A percentile compares a stretch with the other conserved stretches of the same genome.
These are phyloP conservation scores for Pantala flavescens DNA, from an alignment of 1,140 invertebrate genomes.

Conservation along the genomic window DNA sequence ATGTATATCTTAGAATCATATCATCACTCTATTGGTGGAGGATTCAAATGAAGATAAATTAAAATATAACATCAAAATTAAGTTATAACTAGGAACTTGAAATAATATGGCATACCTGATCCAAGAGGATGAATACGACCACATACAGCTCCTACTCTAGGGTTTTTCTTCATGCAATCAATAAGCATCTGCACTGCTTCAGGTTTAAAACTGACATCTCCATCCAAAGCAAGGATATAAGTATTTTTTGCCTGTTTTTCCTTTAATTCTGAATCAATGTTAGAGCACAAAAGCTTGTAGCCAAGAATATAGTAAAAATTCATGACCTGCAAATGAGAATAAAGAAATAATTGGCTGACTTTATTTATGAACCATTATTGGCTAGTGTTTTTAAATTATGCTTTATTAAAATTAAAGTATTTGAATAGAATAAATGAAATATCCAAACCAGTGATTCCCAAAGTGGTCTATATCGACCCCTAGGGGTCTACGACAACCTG, in stretches of 20 bases:
- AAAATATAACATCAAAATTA: too few species aligned
- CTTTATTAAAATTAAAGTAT: too few species aligned
- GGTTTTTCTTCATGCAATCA: constrained; percentile 45
- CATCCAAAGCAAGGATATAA: constrained; percentile 43
- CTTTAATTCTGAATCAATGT: constrained; percentile 30
- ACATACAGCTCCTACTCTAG: constrained; percentile 43
- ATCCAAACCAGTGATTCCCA: too few species aligned
- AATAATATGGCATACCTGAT: not conserved
- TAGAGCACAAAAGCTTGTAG: constrained; percentile 39
- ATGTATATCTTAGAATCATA: too few species aligned
- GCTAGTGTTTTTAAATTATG: constrained; percentile 10
- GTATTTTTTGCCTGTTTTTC: constrained; percentile 42
- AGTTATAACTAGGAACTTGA: too few species aligned
- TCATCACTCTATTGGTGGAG: too few species aligned
- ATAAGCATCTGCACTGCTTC: constrained; percentile 41
- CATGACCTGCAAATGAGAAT: constrained; percentile 38
- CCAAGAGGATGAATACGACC: constrained; percentile 30
- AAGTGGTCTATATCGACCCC: too few species aligned
- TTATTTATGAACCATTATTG: too few species aligned
- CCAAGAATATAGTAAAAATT: constrained; percentile 56
- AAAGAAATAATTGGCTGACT: not conserved
- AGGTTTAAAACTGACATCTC: constrained; percentile 46
- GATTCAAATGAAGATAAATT: too few species aligned
- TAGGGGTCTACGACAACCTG: too few species aligned
- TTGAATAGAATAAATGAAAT: too few species aligned